Conservation (phyloP, 2,113 vertebrate genomes). For the Capreolus pygargus region DNA sequence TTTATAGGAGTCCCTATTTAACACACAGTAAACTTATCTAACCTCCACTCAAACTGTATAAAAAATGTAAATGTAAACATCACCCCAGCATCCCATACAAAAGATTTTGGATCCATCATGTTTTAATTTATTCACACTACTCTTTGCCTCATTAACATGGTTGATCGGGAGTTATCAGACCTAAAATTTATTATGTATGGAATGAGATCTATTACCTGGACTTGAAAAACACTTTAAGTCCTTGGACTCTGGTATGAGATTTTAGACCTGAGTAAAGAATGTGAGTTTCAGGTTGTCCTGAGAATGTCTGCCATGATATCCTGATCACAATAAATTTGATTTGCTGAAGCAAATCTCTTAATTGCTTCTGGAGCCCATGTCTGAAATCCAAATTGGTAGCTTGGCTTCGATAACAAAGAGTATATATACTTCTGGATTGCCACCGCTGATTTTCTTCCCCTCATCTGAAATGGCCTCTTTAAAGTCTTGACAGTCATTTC, state of each 20-base stretch:
- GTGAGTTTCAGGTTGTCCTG: neutral
- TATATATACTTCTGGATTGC: neutral
- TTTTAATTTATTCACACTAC: neutral
- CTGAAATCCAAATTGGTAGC: neutral
- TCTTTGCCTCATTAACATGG: neutral
- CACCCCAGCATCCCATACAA: neutral
- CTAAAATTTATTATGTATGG: conserved; percentile 36
- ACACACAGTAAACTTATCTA: neutral
- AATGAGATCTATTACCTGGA: neutral
- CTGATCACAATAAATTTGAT: neutral
- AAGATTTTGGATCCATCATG: neutral
- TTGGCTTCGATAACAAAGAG: neutral
- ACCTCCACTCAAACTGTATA: neutral
- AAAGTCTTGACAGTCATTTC: conserved; percentile 1
- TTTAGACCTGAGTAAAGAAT: neutral
- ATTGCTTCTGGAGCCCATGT: neutral
- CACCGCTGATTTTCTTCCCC: neutral
- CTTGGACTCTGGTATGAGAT: neutral
- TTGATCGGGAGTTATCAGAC: neutral
- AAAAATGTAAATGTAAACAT: neutral
- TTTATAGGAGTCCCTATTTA: neutral
- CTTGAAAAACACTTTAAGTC: neutral
- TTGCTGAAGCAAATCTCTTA: neutral
- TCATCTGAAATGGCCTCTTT: neutral
- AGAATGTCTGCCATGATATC: neutral